These are phyloP conservation scores for Sialis fuliginosa DNA, from an alignment of 2,888 invertebrate genomes.

Conservation along the genomic window DNA sequence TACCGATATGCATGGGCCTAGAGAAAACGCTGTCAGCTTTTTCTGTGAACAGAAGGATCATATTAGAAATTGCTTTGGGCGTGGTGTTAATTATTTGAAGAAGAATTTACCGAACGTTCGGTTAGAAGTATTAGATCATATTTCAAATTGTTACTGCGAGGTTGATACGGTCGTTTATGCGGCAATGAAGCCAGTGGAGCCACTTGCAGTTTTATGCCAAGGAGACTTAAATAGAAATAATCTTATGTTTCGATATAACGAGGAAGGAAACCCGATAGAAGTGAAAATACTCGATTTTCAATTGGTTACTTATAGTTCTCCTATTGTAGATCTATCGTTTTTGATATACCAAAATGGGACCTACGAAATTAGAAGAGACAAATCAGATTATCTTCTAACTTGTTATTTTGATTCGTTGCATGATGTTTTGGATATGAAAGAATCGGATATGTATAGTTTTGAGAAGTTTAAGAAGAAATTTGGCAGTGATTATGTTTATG, in stretches of 20 bases:
- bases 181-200: neutral
- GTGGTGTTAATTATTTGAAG: neutral
- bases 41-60: neutral
- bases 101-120: neutral
- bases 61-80: neutral
- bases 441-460: neutral
- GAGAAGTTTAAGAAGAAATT: neutral
- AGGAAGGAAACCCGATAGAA: neutral
- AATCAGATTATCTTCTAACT: neutral
- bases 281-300: neutral
- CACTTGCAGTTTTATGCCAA: neutral
- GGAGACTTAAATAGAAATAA: neutral
- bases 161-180: neutral
- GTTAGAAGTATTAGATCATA: neutral
- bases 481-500: neutral
- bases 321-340: neutral
- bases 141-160: neutral
- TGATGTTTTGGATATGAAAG: neutral
- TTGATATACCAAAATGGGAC: neutral
- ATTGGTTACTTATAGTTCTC: neutral
- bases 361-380: neutral
- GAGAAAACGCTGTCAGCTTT: neutral
- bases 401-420: neutral
- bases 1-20: neutral
- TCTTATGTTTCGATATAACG: neutral